Base-by-base conservation (phyloP, 2,888 invertebrate species). In the Phyllotreta striolata region DNA sequence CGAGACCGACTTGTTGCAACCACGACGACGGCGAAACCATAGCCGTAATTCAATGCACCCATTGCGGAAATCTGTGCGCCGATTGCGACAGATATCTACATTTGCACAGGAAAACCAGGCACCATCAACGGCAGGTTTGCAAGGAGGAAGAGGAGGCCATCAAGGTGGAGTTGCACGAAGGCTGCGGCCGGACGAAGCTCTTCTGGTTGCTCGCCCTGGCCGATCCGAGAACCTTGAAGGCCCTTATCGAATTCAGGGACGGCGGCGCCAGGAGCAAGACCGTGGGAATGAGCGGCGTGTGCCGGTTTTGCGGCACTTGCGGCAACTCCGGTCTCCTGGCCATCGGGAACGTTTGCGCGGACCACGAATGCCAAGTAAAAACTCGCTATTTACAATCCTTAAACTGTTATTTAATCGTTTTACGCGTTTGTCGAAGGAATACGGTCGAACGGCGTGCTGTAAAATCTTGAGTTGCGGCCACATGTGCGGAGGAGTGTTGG, bases 81-180 rank as follows among this genome's bases (percentile, higher is more conserved):
- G 98, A 98, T 79, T 99, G 98, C 80, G 98, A 98, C 82, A 87
- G 96, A 58, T 95, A 96, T 79, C 84, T 99, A 64, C 98, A 99
- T 83, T 87, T 98, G 59, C 95, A 95, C 78, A 86, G 95, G 55
- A 89, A 91, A 74, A 94, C 95, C 1, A 86, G 95, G 62, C 86
- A 87, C 66, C 98, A 98, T 80, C 90, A 91, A 69, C 83, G 96
- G 80, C 93, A 93, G 85, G 92, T 95, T 13, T 96, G 96, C 82
- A 96, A 96, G 80, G 96, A 96, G 78, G 96, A 97, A 77, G 96
- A 97, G 77, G 95, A 96, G 79, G 94, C 96, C 0, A 96, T 98
- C 66, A 91, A 95, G 67, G 95, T 98, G 4, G 97, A 98, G 81
- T 86, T 98, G n/a, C 98, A 98, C 81, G 98, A 96, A 82, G 91